These are phyloP conservation scores for Paratilapia polleni DNA, from an alignment of 2,113 vertebrate genomes.

Conservation along the genomic window DNA sequence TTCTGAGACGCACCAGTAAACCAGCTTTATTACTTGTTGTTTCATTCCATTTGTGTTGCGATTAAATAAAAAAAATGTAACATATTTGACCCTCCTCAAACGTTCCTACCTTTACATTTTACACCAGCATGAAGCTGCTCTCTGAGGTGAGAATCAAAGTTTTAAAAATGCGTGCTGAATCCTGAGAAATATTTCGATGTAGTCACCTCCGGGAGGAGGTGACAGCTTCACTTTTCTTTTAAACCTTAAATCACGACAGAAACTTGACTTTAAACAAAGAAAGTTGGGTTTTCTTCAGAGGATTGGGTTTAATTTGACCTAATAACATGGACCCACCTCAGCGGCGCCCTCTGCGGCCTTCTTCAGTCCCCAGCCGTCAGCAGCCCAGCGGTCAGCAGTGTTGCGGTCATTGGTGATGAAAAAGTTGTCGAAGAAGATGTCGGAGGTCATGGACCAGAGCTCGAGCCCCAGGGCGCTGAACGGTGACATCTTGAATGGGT, in stretches of 20 bases:
- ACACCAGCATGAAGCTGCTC: background rate
- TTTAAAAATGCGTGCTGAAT: background rate
- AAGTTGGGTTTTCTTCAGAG: background rate
- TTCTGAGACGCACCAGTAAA: too few species aligned
- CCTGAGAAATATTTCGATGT: background rate
- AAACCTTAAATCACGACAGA: background rate
- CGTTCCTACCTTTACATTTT: too few species aligned
- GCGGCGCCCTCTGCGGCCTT: constrained; percentile 95
- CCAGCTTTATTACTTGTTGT: background rate
- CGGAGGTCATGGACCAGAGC: constrained; percentile 98
- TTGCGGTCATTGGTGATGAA: constrained; percentile 90
- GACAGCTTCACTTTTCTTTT: background rate
- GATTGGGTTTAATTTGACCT: background rate
- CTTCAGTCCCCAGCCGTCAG: constrained; percentile 95
- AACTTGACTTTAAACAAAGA: background rate
- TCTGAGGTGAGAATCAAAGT: background rate
- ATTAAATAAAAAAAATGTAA: background rate
- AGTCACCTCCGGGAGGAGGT: too few species aligned
- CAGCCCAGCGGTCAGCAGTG: constrained; percentile 91
- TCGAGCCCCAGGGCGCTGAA: constrained; percentile 94
- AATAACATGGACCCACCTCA: constrained; percentile 80
- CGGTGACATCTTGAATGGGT: constrained; percentile 94
- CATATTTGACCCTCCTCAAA: background rate
- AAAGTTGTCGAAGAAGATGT: constrained; percentile 99
- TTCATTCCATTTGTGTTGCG: background rate